These are phyloP conservation scores for Leptinotarsa defecta DNA, from an alignment of 1,140 invertebrate species.

Conservation along the genomic window DNA sequence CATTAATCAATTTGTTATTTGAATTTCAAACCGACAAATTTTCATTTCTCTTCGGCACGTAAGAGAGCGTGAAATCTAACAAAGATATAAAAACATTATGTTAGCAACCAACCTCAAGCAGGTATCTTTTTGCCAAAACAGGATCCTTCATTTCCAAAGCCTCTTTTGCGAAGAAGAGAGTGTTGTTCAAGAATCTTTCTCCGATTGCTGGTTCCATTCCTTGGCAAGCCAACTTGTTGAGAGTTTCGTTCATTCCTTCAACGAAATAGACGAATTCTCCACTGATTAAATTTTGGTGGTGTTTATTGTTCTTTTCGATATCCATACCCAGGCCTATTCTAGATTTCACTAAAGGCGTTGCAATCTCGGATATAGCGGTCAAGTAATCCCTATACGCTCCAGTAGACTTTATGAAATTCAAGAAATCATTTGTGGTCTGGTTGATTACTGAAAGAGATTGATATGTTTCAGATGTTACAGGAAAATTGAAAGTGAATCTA, in stretches of 20 bases:
- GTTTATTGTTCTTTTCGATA: conserved; percentile 28
- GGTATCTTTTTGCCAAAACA: conserved; percentile 43
- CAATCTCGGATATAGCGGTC: conserved; percentile 37
- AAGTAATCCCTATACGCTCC: conserved; percentile 45
- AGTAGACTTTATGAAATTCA: conserved; percentile 39
- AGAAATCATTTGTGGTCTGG: conserved; percentile 32
- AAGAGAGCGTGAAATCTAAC: too few species aligned
- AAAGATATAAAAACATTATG: too few species aligned
- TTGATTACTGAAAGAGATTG: neutral
- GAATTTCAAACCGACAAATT: too few species aligned
- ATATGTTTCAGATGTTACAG: neutral
- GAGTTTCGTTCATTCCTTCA: conserved; percentile 39
- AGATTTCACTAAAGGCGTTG: conserved; percentile 35
- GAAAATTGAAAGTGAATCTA: too few species aligned
- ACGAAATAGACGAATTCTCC: conserved; percentile 41
- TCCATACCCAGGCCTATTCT: conserved; percentile 35
- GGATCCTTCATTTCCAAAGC: conserved; percentile 37
- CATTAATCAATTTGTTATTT: too few species aligned
- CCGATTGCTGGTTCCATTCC: conserved; percentile 23
- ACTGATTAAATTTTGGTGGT: conserved; percentile 41
- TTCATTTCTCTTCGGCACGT: too few species aligned
- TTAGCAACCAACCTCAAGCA: conserved; percentile 37
- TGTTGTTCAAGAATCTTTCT: neutral
- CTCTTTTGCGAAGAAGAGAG: conserved; percentile 46
- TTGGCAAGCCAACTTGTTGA: conserved; percentile 39